Evolutionary conservation across 2,888 invertebrate species (phyloP).

Genomic region (Lasioglossum lativentre): DNA sequence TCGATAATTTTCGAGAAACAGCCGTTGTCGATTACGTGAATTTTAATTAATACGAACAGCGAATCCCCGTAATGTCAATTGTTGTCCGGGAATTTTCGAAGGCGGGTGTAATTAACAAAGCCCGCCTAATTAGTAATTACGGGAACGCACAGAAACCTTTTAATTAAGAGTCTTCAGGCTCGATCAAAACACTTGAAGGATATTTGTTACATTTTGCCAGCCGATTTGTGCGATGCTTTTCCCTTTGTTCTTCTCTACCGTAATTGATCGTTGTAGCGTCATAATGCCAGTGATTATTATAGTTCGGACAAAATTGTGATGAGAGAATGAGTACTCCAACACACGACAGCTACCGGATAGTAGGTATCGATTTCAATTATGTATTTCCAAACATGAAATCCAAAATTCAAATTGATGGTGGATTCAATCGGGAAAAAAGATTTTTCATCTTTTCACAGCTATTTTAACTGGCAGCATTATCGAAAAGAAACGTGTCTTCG

Average conservation of each 20-base stretch:
- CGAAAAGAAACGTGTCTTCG: too few relatives aligned
- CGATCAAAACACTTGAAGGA: constrained; percentile 15
- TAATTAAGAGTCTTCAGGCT: constrained; percentile 35
- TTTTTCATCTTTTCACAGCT: too few relatives aligned
- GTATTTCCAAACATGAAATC: too few relatives aligned
- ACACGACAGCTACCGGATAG: too few relatives aligned
- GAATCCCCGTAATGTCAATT: constrained; percentile 21
- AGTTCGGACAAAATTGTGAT: not conserved
- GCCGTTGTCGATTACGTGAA: not conserved
- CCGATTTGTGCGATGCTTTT: not conserved
- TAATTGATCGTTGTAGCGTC: not conserved
- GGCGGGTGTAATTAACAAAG: constrained; percentile 25
- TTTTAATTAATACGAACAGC: constrained; percentile 28
- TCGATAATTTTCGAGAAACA: not conserved
- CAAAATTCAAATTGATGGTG: too few relatives aligned
- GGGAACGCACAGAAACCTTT: constrained; percentile 10
- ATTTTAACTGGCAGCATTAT: too few relatives aligned
- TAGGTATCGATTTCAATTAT: too few relatives aligned
- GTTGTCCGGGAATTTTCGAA: constrained; percentile 29
- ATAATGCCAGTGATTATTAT: not conserved
- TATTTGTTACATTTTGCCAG: not conserved
- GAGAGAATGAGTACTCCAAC: too few relatives aligned
- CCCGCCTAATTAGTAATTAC: constrained; percentile 49
- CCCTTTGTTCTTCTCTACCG: not conserved
- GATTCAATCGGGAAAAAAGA: too few relatives aligned